Evolutionary conservation across 1,140 invertebrate genomes (phyloP), one percentile per base, ranked within the genome.

Genomic region (Colletes gigas): DNA sequence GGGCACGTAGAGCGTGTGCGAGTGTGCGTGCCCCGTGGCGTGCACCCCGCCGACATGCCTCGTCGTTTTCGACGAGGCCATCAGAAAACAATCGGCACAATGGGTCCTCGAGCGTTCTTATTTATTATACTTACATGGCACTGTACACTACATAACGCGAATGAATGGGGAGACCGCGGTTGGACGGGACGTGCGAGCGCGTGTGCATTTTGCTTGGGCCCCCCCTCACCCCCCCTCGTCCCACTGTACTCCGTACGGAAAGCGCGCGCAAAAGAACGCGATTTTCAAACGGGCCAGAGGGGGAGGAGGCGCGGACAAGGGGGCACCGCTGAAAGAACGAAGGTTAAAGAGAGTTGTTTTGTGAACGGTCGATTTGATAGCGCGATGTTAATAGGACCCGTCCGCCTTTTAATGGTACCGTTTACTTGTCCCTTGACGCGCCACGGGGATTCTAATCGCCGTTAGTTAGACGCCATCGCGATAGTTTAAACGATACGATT

Each of bases 51-150:
- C 71, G 84, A 86, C 71, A 81, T 76, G 47, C 77, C 78, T 85
- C 79, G 81, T 83, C 81, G 86, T 87, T 83, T 83, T 86, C 84
- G 78, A 83, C 74, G 78, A 82, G 80, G 66, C 65, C 60, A 82
- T 87, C 70, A 30, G 76, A 88, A 88, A 88, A 88, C 87, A 88
- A 88, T 88, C 82, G 67, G 63, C 14, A 88, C 87, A 88, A 88
- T 88, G 66, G 84, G 66, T 66, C 77, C 79, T 87, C 65, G 76
- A 88, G 65, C 86, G 67, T 85, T 87, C 83, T 87, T 85, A 88
- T 83, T 88, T 88, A 85, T 88, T 86, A 86, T 86, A 86, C 84
- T 86, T 86, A 86, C 69, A 83, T 60, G 73, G 80, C 80, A 62
- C 79, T 74, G 76, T 78, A 69, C 74, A 65, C 73, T 68, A 76